These are phyloP conservation scores for Mesoligia furuncula DNA, from an alignment of 2,888 invertebrate species.

Conservation along the genomic window DNA sequence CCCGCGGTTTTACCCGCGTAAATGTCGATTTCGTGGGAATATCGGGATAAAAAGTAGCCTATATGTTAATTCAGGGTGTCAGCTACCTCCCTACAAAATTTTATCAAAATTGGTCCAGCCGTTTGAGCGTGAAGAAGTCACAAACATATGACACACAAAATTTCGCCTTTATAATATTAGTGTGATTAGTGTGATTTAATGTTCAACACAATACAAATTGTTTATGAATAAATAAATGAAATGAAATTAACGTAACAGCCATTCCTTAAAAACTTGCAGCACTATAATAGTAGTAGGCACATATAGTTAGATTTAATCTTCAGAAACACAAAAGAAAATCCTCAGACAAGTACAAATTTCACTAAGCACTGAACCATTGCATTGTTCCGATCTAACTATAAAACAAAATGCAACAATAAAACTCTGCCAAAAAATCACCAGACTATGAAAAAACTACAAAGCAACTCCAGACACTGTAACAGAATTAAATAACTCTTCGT, in stretches of 20 bases:
- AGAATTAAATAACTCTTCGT: constrained; percentile 56
- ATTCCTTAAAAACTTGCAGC: neutral
- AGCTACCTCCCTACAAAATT: no score
- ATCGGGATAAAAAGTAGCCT: no score
- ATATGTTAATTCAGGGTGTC: no score
- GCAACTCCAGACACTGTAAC: constrained; percentile 35
- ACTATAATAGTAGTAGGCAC: neutral
- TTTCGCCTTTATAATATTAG: no score
- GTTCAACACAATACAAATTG: no score
- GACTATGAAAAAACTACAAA: constrained; percentile 41
- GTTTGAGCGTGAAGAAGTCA: no score
- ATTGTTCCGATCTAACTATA: constrained; percentile 37
- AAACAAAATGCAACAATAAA: constrained; percentile 31
- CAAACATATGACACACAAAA: no score
- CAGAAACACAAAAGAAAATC: constrained; percentile 16
- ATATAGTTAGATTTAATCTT: neutral
- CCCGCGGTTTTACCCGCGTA: no score
- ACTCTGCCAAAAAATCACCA: constrained; percentile 2
- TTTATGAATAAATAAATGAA: no score
- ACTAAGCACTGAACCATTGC: constrained; percentile 6
- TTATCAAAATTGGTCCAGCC: no score
- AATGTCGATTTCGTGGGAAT: no score
- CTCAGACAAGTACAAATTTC: neutral
- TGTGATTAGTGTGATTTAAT: no score
- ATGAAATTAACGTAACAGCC: neutral